These are phyloP conservation scores for Hystrix cristata DNA, from an alignment of 2,113 vertebrate species.

Conservation along the genomic window DNA sequence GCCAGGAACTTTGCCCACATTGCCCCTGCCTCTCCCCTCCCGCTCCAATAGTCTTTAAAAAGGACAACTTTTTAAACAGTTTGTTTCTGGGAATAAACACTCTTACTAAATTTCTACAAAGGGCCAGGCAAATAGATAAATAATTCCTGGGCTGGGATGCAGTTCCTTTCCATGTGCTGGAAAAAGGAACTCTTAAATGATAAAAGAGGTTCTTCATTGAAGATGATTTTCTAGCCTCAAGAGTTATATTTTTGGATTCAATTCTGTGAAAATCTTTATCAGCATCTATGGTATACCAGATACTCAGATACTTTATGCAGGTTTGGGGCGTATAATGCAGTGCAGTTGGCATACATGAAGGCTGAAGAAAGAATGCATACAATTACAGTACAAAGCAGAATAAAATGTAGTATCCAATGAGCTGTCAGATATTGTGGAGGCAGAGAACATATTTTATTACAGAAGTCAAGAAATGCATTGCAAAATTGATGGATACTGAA, in stretches of 20 bases:
- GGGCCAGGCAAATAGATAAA: background rate
- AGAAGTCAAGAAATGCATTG: background rate
- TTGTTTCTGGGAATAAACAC: background rate
- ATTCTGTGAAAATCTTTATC: slow-evolving; percentile 26
- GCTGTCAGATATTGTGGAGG: background rate
- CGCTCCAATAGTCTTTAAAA: background rate
- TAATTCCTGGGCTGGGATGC: background rate
- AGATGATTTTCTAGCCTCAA: background rate
- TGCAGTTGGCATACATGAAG: background rate
- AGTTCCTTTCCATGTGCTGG: background rate
- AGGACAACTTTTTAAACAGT: background rate
- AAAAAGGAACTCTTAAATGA: slow-evolving; percentile 3
- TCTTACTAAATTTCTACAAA: background rate
- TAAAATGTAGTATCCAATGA: background rate
- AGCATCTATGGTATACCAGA: background rate
- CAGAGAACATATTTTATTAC: slow-evolving; percentile 11
- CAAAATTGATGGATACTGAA: background rate
- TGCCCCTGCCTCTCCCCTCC: background rate
- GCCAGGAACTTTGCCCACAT: background rate
- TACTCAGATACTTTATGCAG: background rate
- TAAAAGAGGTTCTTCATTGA: background rate
- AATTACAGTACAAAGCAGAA: background rate
- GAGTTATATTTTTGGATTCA: slow-evolving; percentile 11
- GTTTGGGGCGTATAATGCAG: background rate
- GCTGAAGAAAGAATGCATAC: background rate